Conservation (phyloP, 2,888 invertebrate genomes). For the Amblyteles armatorius region DNA sequence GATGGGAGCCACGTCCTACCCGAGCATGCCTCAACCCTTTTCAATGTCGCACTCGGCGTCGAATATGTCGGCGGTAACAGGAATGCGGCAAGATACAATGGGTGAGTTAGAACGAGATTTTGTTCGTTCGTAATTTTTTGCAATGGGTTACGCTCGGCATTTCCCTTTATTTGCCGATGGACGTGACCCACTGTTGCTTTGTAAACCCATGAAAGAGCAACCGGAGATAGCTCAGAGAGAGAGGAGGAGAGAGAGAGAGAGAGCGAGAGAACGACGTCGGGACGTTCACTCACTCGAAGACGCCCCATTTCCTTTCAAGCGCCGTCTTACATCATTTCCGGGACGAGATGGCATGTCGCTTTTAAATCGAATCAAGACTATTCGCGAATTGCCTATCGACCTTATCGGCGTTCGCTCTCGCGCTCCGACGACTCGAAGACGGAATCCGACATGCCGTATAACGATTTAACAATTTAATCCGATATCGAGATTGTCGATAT, state of each 20-base stretch:
- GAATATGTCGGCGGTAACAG: slow-evolving; percentile 95
- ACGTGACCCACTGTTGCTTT: slow-evolving; percentile 20
- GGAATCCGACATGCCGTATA: slow-evolving; percentile 38
- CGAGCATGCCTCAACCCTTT: slow-evolving; percentile 97
- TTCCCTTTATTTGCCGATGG: background rate
- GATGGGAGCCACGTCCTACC: slow-evolving; percentile 97
- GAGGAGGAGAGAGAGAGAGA: slow-evolving; percentile 63
- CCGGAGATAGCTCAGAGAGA: slow-evolving; percentile 75
- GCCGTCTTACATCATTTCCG: slow-evolving; percentile 85
- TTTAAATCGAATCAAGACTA: slow-evolving; percentile 84
- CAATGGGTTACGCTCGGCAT: background rate
- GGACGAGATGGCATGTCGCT: slow-evolving; percentile 84
- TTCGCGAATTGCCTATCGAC: slow-evolving; percentile 80
- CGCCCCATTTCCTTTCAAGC: slow-evolving; percentile 81
- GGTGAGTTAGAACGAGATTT: slow-evolving; percentile 86
- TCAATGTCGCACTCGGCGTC: slow-evolving; percentile 96
- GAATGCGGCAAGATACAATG: slow-evolving; percentile 95
- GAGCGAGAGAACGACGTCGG: slow-evolving; percentile 73
- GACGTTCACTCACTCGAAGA: slow-evolving; percentile 79
- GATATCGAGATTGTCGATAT: slow-evolving; percentile 72
- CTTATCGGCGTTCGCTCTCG: slow-evolving; percentile 24
- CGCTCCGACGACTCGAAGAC: slow-evolving; percentile 18
- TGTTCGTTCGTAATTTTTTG: slow-evolving; percentile 23
- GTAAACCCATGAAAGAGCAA: slow-evolving; percentile 53
- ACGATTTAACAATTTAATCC: slow-evolving; percentile 72